Percentiles rank a stretch among this genome's conserved stretches.
These are phyloP conservation scores for Mustela erminea DNA, from an alignment of 2,797 vertebrate genomes.

Conservation along the genomic window DNA sequence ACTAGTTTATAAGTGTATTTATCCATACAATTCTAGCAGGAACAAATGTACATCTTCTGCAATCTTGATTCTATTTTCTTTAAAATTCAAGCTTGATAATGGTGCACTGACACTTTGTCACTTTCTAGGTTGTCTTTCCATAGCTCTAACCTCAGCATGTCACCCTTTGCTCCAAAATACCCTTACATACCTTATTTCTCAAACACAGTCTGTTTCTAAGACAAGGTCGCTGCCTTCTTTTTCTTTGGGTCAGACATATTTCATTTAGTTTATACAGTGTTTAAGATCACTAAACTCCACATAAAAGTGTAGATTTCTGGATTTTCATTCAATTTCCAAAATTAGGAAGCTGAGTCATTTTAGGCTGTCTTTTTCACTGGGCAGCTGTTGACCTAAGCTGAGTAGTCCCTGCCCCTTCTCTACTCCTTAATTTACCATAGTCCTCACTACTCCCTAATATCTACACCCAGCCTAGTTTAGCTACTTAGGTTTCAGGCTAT, in stretches of 20 bases:
- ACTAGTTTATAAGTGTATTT: slow-evolving; percentile 45
- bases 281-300: slow-evolving; percentile 46
- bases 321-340: slow-evolving; percentile 36
- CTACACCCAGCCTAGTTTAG: no score
- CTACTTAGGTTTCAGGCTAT: not conserved
- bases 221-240: slow-evolving; percentile 34
- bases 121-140: slow-evolving; percentile 39
- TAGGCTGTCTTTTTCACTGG: not conserved
- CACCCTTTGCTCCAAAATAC: slow-evolving; percentile 31
- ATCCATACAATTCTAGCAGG: not conserved
- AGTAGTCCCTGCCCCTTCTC: not conserved
- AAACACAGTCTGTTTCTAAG: slow-evolving; percentile 53
- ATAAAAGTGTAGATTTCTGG: not conserved
- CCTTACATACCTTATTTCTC: slow-evolving; percentile 2
- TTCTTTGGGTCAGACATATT: slow-evolving; percentile 61
- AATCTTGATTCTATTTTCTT: not conserved
- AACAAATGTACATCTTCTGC: slow-evolving; percentile 15
- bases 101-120: slow-evolving; percentile 49
- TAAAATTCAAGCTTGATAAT: slow-evolving; percentile 50
- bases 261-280: slow-evolving; percentile 27
- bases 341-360: not conserved
- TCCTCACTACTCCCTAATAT: not conserved
- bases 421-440: not conserved
- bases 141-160: slow-evolving; percentile 22
- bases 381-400: not conserved